Base-by-base conservation (phyloP, 2,113 vertebrate genomes). In the Paratilapia polleni region DNA sequence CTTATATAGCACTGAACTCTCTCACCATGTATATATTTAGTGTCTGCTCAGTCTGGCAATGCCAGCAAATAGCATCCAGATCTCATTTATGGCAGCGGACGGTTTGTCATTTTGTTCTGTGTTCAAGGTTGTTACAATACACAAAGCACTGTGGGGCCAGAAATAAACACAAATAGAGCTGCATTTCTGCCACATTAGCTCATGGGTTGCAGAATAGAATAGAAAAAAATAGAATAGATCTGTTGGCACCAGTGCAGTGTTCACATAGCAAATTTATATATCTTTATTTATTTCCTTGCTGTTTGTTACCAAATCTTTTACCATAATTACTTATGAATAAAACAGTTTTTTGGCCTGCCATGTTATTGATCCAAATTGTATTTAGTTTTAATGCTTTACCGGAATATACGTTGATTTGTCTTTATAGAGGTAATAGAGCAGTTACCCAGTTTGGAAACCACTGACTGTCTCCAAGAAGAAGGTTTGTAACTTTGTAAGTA, bases 21-120 rank as follows among this genome's bases (percentile, higher is more conserved):
- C 86, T 86, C 89, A 85, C 90, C 90, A 38, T 24, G 88, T 86
- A 60, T 89, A 92, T 93, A 93, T 95, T 93, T 93, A 90, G 92
- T 86, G 56, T 74, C 68, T 62, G 75, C 90, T 90, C 78, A 49
- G 68, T 85, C 38, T 68, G 47, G 70, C 80, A 68, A 41, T 77
- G 92, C 94, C 93, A 95, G 93, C 93, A 90, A 90, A 94, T 92
- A 90, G 81, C 82, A 61, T 64, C 58, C 83, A 54, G 85, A 76
- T 79, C 82, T 90, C 61, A 70, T 89, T 92, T 89, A 89, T 84
- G 68, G 85, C 84, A 85, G 75, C 19, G 31, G 88, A 73, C 73
- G 13, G 86, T 61, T 87, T 90, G 92, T 93, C 92, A 81, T 94
- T 92, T 88, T 74, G 34, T 85, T 89, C 77, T 81, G 63, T 63